These are phyloP conservation scores for Mesocricetus auratus DNA, from an alignment of 2,113 vertebrate genomes.

Conservation along the genomic window DNA sequence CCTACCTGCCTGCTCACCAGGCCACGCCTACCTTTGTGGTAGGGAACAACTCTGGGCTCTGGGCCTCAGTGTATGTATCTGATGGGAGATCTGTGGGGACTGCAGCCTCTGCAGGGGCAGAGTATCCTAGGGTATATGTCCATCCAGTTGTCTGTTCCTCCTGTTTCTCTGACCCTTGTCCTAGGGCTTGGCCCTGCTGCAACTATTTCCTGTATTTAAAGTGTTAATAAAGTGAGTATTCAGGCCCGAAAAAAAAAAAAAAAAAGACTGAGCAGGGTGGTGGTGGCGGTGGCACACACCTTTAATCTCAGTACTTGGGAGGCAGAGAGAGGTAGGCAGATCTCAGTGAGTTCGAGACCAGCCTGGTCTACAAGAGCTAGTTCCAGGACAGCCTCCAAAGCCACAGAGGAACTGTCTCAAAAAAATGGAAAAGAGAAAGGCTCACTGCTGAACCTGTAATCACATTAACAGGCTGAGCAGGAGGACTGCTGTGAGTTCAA, in stretches of 20 bases:
- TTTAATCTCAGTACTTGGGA: too few relatives aligned
- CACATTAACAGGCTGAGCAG: background rate
- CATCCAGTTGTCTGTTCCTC: constrained; percentile 36
- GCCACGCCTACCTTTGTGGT: constrained; percentile 56
- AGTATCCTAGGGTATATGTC: constrained; percentile 41
- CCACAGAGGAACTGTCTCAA: too few relatives aligned
- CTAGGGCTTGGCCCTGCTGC: constrained; percentile 56
- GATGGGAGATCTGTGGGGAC: constrained; percentile 28
- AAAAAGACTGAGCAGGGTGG: too few relatives aligned
- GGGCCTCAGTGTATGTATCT: constrained; percentile 58
- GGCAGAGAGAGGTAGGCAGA: too few relatives aligned
- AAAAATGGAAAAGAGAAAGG: too few relatives aligned
- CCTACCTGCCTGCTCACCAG: constrained; percentile 33
- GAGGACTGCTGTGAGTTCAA: background rate
- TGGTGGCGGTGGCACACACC: too few relatives aligned
- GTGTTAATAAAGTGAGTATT: constrained; percentile 81
- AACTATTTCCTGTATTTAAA: constrained; percentile 78
- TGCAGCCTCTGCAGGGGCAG: constrained; percentile 57
- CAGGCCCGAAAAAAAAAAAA: too few relatives aligned
- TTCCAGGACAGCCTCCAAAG: too few relatives aligned
- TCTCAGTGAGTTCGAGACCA: too few relatives aligned
- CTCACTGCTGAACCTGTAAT: background rate
- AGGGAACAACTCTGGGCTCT: constrained; percentile 43
- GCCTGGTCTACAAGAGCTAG: too few relatives aligned
- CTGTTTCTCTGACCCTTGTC: constrained; percentile 64